phyloP scores from a whole-genome alignment of 2,113 vertebrate species.

The Sturnira hondurensis region DNA sequence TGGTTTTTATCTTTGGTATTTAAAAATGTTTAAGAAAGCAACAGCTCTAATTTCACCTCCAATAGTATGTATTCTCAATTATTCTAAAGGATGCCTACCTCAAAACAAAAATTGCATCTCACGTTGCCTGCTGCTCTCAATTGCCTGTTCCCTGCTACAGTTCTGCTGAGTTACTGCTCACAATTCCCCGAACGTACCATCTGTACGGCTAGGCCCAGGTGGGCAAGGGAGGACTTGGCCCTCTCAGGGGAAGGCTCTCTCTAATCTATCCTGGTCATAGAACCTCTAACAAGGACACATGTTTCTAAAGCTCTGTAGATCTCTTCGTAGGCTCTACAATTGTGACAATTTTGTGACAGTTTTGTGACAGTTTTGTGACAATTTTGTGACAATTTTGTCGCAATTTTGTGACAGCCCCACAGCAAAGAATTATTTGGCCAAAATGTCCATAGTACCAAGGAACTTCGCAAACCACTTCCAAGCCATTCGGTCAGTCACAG shows the following conservation, averaged over 20 bases:
- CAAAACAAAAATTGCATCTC: not conserved
- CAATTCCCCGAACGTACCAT: not conserved
- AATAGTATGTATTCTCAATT: not conserved
- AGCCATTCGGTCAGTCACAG: too few relatives aligned
- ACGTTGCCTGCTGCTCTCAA: not conserved
- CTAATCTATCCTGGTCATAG: not conserved
- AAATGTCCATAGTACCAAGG: too few relatives aligned
- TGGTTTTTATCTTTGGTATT: not conserved
- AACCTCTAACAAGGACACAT: not conserved
- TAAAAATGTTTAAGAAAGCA: slow-evolving; percentile 6
- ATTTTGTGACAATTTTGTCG: too few relatives aligned
- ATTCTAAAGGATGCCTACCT: not conserved
- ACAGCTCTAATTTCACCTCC: not conserved
- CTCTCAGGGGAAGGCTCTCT: not conserved
- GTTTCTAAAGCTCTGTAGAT: not conserved
- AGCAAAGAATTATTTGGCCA: too few relatives aligned
- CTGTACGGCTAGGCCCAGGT: not conserved
- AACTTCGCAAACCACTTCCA: too few relatives aligned
- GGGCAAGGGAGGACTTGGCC: not conserved
- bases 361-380: too few relatives aligned
- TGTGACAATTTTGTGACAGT: too few relatives aligned
- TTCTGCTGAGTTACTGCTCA: not conserved
- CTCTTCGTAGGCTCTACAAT: not conserved
- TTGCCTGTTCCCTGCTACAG: not conserved
- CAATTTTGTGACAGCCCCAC: too few relatives aligned